phyloP scores from a whole-genome alignment of 2,113 vertebrate genomes.

The Ictalurus punctatus region DNA sequence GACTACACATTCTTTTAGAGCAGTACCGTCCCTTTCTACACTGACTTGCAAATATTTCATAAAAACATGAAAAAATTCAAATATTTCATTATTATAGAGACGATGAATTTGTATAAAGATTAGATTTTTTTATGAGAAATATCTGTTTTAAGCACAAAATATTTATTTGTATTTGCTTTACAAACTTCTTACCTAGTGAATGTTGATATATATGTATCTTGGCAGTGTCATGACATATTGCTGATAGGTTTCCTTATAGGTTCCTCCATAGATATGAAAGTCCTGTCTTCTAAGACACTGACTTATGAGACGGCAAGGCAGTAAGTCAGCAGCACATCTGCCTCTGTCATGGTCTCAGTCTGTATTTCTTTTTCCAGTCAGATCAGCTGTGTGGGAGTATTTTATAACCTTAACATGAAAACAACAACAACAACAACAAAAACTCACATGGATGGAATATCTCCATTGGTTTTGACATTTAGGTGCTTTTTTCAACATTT shows the following conservation, averaged over 20 bases:
- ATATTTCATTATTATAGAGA: neutral
- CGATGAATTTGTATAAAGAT: neutral
- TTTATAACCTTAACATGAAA: too few species aligned
- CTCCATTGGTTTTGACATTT: neutral
- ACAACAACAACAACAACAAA: too few species aligned
- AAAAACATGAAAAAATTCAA: neutral
- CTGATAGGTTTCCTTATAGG: neutral
- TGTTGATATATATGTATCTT: neutral
- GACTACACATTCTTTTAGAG: neutral
- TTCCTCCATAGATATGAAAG: neutral
- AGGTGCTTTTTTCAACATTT: neutral
- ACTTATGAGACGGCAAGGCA: conserved; percentile 1
- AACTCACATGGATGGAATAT: neutral
- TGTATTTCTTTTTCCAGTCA: neutral
- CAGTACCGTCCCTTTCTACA: neutral
- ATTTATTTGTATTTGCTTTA: neutral
- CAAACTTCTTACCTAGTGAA: neutral
- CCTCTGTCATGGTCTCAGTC: neutral
- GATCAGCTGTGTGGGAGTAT: neutral
- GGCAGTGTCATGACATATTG: neutral
- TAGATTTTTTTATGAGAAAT: neutral
- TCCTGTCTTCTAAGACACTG: neutral
- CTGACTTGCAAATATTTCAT: neutral
- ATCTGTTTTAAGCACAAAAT: neutral
- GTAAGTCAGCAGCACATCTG: neutral